Evolutionary conservation across 2,113 vertebrate species (phyloP), one percentile per base, ranked within the genome.

Genomic region (Aix galericulata): DNA sequence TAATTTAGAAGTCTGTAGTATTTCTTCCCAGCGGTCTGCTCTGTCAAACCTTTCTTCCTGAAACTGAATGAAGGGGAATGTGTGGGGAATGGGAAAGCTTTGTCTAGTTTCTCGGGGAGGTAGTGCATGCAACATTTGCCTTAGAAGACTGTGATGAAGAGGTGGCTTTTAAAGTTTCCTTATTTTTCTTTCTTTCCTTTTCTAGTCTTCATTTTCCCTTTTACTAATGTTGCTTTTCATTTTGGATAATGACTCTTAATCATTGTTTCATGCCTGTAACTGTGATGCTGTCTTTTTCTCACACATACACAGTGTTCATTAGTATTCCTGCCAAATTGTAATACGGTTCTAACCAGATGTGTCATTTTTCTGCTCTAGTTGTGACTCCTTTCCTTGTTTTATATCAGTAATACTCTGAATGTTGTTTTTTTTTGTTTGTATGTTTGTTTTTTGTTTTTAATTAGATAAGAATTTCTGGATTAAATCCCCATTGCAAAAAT

Each of bases 1-100:
- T 96, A 99, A 99, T 96, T 98, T 99, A 98, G 99, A 99, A 98
- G 99, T 99, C 97, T 99, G 99, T 62, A 99, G 99, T 77, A 98
- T 99, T 96, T 99, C 99, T 50, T 99, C 99, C 42, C 99, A 99
- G 95, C 98, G 92, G 86, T 99, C 99, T 73, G 98, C 98, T 82
- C 97, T 99, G 87, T 99, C 99, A 89, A 98, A 98, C 4, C 97
- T 99, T 91, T 99, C 99, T 76, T 98, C 98, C 29, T 99, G 98
- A 99, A 95, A 84, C 88, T 21, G 90, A 86, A 93, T 71, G 50
- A 85, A 95, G 87, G 64, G 34, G 93, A 94, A 62, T 16, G 26
- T 27, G 17, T 0, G 0, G 42, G 56, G 34, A 80, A 71, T 63
- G 52, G 50, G 85, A 86, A 52, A 77, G 52, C 56, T 84, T 89